Evolutionary conservation across 2,888 invertebrate genomes (phyloP).

Genomic region (Drosophila pseudotakahashii): DNA sequence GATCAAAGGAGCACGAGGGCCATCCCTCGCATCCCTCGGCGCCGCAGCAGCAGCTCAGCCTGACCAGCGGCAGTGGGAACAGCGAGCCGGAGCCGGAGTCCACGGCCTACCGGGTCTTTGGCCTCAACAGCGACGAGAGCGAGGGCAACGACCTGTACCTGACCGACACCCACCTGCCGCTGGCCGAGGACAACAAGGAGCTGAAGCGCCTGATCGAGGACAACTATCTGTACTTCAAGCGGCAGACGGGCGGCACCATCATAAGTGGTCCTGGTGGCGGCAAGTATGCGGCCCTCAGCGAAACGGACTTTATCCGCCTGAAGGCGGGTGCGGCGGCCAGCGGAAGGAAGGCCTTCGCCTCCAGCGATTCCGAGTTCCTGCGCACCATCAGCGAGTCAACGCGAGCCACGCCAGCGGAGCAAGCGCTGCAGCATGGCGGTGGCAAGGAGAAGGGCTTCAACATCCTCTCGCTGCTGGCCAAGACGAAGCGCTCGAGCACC

Average conservation of each 20-base stretch:
- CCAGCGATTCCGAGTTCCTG: conserved; percentile 84
- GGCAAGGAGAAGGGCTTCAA: conserved; percentile 82
- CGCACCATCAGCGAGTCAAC: conserved; percentile 69
- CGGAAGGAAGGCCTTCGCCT: conserved; percentile 79
- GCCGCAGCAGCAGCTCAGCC: conserved; percentile 58
- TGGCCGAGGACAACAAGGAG: conserved; percentile 84
- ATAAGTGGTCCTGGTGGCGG: conserved; percentile 44
- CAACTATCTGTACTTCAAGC: conserved; percentile 83
- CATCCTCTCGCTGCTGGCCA: conserved; percentile 80
- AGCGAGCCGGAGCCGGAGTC: conserved; percentile 72
- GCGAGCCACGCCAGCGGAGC: too few relatives aligned
- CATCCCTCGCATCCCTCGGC: conserved; percentile 14
- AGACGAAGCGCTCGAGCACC: conserved; percentile 82
- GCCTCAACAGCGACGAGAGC: conserved; percentile 79
- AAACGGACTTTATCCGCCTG: conserved; percentile 83
- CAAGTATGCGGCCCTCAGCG: conserved; percentile 82
- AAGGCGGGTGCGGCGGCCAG: conserved; percentile 69
- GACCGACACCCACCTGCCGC: conserved; percentile 76
- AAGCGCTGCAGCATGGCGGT: conserved; percentile 26
- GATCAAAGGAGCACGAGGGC: conserved; percentile 5
- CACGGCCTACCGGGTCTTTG: conserved; percentile 67
- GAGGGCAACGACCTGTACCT: conserved; percentile 80
- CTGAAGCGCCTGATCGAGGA: conserved; percentile 84
- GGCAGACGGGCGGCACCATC: conserved; percentile 68
- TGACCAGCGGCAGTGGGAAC: conserved; percentile 74